A percentile compares a stretch with the other conserved stretches of the same genome.
phyloP scores from a whole-genome alignment of 2,797 vertebrate genomes.

The Tarsius wallacei region DNA sequence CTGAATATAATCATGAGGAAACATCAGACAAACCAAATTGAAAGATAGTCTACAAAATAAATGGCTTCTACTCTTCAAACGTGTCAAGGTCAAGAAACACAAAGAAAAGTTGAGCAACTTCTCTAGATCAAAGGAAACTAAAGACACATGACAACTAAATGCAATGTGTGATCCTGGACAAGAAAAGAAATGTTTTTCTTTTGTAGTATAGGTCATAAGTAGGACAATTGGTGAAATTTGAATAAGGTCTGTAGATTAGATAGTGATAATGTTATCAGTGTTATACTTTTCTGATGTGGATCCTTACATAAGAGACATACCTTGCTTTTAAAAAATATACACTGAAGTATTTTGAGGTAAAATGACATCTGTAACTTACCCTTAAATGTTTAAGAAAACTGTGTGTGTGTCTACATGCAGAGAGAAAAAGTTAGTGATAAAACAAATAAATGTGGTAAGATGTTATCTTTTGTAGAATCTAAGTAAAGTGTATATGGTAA shows the following conservation, averaged over 20 bases:
- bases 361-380: not conserved
- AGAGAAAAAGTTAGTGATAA: not conserved
- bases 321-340: slow-evolving; percentile 22
- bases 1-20: slow-evolving; percentile 67
- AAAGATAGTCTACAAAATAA: slow-evolving; percentile 69
- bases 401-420: not conserved
- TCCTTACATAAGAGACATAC: not conserved
- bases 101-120: slow-evolving; percentile 51
- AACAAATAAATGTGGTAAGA: not conserved
- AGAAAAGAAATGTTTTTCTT: slow-evolving; percentile 50
- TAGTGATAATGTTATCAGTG: not conserved
- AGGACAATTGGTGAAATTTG: slow-evolving; percentile 28
- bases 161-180: slow-evolving; percentile 7
- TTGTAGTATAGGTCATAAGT: slow-evolving; percentile 60
- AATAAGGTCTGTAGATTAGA: slow-evolving; percentile 31
- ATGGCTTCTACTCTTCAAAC: slow-evolving; percentile 55
- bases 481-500: not conserved
- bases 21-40: slow-evolving; percentile 49
- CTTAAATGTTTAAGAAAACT: slow-evolving; percentile 21
- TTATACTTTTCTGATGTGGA: slow-evolving; percentile 1
- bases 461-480: not conserved
- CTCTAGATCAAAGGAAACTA: slow-evolving; percentile 70
- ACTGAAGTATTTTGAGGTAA: not conserved
- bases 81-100: slow-evolving; percentile 76
- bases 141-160: slow-evolving; percentile 19